Evolutionary conservation across 2,888 invertebrate genomes (phyloP), one percentile per base, ranked within the genome.

Genomic region (Pantelozetes paolii): DNA sequence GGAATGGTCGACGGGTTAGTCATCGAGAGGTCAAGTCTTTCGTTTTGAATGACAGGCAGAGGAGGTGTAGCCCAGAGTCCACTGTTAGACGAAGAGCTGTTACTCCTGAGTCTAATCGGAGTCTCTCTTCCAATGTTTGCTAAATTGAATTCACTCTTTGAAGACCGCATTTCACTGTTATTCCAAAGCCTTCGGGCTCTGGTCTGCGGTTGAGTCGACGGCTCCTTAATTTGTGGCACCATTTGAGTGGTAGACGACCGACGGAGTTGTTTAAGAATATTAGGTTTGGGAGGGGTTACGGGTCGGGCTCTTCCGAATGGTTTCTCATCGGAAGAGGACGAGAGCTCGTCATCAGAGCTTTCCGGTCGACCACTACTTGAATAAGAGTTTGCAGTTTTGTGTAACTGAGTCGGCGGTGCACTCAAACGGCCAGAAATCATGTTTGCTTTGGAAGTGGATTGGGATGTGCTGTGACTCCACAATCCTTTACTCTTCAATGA

Each of bases 61-160:
- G 71, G 30, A 30, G 42, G 28, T 32, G 32, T 45, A 28, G 23
- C 40, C 74, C 75, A 75, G 9, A 74, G 32, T 28, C 71, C 50
- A 40, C 57, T 54, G 15, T 67, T 59, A 1, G 76, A 32, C n/a
- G 75, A 59, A 59, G 30, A 48, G 23, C 71, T 73, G n/a, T 71
- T 71, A 48, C 32, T 54, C 18, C 74, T 36, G 9, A 48, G 45
- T 26, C 32, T 72, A 11, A 71, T 28, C 1, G 74, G 71, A 13
- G 71, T 57, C n/a, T 74, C 74, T 20, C 71, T 57, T 26, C 74
- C 76, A 36, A 71, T 71, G 23, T 45, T 30, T 9, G 71, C 23
- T 18, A 76, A 45, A 69, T 76, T 75, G 57, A 73, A 75, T 64
- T 76, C 76, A 71, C 76, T 76, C 59, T 76, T 76, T 8, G 76